Base-by-base conservation (phyloP, 2,113 vertebrate genomes). In the Coturnix japonica region DNA sequence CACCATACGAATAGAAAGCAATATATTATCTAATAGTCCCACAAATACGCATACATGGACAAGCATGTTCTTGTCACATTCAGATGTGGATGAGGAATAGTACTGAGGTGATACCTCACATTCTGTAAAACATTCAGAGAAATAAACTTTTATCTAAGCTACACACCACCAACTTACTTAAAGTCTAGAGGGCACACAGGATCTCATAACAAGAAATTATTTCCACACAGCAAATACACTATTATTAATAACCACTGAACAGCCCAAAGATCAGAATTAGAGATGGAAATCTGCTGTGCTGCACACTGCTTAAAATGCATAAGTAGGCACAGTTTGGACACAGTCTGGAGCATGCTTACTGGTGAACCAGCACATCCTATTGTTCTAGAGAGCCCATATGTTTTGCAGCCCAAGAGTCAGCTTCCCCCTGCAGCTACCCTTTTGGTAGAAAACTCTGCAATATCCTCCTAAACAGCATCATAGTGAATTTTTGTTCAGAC, bases 41-140 rank as follows among this genome's bases (percentile, higher is more conserved):
- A 70, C 77, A 67, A 8, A 59, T 7, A 10, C 0, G 0, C 4
- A 4, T 22, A 57, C 18, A 4, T 0, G 12, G 16, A 33, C 22
- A 39, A 18, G 0, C 61, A 20, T n/a, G 35, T 5, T 18, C 20
- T 80, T 59, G 41, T 20, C 53, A 5, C 30, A 20, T 46, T 64
- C n/a, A 43, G 20, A 11, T 6, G 7, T 2, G 31, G 20, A 4
- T 61, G 21, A 86, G 9, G 13, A 66, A 69, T 5, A 5, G 59
- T 53, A 57, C 56, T 57, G 26, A 37, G 43, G 21, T 25, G 35
- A 67, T 11, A 12, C 8, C 64, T 14, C 26, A 47, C 43, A 64
- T 9, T 33, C 30, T 56, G 47, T 26, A 61, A 61, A 78, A 41
- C 35, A 78, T 7, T 11, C 23, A 88, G 57, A 88, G 65, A 74